phyloP scores from a whole-genome alignment of 1,140 invertebrate genomes.

The Bombus superbus region DNA sequence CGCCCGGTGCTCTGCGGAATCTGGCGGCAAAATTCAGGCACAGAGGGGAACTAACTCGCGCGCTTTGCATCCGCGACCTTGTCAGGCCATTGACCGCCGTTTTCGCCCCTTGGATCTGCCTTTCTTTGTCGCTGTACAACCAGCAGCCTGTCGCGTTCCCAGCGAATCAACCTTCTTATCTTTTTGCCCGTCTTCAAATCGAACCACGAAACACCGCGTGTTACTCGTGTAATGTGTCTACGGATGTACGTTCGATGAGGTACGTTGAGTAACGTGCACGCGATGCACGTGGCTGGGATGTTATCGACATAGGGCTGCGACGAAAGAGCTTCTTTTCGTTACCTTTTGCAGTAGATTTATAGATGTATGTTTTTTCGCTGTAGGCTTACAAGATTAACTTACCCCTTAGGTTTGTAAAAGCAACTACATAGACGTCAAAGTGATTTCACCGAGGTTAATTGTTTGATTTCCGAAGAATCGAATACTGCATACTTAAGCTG shows the following conservation, averaged over 20 bases:
- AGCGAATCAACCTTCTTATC: slow-evolving; percentile 56
- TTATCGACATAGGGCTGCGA: too few relatives aligned
- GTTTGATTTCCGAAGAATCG: too few relatives aligned
- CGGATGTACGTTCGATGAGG: background rate
- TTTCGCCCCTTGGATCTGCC: slow-evolving; percentile 35
- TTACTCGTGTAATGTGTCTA: background rate
- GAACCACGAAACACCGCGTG: background rate
- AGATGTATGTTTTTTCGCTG: too few relatives aligned
- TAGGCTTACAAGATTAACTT: too few relatives aligned
- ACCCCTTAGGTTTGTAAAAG: too few relatives aligned
- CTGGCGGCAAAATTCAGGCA: slow-evolving; percentile 30
- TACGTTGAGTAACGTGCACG: background rate
- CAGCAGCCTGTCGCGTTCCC: slow-evolving; percentile 40
- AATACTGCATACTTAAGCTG: too few relatives aligned
- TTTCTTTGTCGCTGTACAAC: slow-evolving; percentile 61
- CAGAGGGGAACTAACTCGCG: slow-evolving; percentile 14
- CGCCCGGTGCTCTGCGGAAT: background rate
- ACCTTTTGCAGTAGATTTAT: background rate
- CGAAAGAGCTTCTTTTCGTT: background rate
- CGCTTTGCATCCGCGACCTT: slow-evolving; percentile 75
- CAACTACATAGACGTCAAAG: too few relatives aligned
- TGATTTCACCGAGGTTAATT: too few relatives aligned
- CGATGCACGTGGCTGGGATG: background rate
- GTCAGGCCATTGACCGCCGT: slow-evolving; percentile 78
- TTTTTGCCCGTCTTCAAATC: slow-evolving; percentile 26